Conservation (phyloP, 2,888 invertebrate species). For the Auanema sp. region DNA sequence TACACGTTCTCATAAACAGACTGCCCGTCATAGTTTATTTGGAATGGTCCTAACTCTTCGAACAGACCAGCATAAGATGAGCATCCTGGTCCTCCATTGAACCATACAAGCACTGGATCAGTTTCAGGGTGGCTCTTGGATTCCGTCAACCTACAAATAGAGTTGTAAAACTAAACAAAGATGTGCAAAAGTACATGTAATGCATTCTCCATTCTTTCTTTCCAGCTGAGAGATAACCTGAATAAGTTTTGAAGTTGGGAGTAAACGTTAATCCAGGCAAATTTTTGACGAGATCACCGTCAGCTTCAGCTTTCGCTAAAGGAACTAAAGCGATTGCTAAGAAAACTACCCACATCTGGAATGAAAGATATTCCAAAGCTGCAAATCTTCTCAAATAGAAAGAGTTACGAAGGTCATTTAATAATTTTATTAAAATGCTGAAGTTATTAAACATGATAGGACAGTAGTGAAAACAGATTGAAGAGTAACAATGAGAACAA, state of each 20-base stretch:
- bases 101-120: slow-evolving; percentile 66
- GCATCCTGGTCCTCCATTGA: slow-evolving; percentile 65
- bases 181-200: slow-evolving; percentile 64
- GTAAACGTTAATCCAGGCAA: slow-evolving; percentile 65
- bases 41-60: slow-evolving; percentile 38
- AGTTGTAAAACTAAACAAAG: no score
- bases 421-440: no score
- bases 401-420: no score
- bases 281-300: slow-evolving; percentile 51
- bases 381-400: no score
- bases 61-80: slow-evolving; percentile 49
- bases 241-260: slow-evolving; percentile 65
- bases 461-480: no score
- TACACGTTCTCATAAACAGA: slow-evolving; percentile 57
- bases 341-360: no score
- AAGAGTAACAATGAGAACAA: no score
- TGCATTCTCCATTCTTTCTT: slow-evolving; percentile 64
- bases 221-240: slow-evolving; percentile 66
- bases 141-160: slow-evolving; percentile 65
- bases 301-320: slow-evolving; percentile 16
- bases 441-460: no score
- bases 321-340: neutral
- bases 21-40: slow-evolving; percentile 31
- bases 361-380: no score
- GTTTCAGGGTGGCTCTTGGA: slow-evolving; percentile 62